Conservation (phyloP, 2,113 vertebrate species). For the Burhinus bistriatus region DNA sequence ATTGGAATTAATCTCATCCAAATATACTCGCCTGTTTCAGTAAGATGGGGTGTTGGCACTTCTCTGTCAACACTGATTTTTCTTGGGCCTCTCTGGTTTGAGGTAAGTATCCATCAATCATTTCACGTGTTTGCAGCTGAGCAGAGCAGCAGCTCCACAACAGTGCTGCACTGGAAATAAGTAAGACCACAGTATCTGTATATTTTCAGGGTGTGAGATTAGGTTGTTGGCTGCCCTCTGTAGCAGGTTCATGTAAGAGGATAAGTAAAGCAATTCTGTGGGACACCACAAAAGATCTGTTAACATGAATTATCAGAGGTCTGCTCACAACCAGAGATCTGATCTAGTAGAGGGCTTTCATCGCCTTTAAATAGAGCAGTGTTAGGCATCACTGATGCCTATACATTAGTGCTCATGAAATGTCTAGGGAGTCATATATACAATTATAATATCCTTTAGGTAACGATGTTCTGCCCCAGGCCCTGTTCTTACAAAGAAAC, state of each 20-base stretch:
- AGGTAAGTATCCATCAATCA: neutral
- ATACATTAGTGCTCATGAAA: neutral
- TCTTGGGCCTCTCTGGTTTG: neutral
- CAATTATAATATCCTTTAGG: neutral
- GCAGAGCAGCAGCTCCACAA: neutral
- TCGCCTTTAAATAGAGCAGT: neutral
- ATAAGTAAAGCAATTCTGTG: neutral
- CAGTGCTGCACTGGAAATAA: neutral
- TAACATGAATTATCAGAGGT: neutral
- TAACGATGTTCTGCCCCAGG: neutral
- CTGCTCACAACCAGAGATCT: neutral
- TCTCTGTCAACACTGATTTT: neutral
- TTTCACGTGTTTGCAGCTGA: neutral
- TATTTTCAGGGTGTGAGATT: neutral
- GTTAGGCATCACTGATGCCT: neutral
- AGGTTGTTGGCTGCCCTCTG: neutral
- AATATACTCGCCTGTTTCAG: neutral
- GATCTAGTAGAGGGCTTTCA: neutral
- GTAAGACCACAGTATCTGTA: neutral
- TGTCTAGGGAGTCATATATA: neutral
- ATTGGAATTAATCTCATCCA: neutral
- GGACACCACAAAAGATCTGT: neutral
- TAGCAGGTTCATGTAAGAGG: neutral
- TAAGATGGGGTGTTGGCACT: neutral
- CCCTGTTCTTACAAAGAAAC: neutral